Evolutionary conservation across 2,888 invertebrate species (phyloP).

Genomic region (Agrotis clavis): DNA sequence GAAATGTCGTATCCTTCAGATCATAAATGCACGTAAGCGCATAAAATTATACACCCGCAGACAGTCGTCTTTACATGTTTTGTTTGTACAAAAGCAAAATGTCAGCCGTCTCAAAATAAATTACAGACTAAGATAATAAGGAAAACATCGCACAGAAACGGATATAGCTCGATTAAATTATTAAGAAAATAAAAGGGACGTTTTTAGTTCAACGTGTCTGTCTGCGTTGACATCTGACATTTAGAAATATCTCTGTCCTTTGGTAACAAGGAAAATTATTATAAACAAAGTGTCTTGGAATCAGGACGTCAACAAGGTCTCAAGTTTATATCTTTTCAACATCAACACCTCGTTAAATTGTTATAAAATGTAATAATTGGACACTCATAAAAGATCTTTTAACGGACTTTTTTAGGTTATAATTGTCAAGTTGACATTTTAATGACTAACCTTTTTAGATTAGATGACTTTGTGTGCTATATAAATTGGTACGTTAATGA

Average conservation of each 20-base stretch:
- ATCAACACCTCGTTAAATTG: conserved; percentile 48
- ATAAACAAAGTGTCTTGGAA: conserved; percentile 48
- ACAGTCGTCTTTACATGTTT: conserved; percentile 33
- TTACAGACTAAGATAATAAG: conserved; percentile 44
- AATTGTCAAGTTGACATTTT: conserved; percentile 1
- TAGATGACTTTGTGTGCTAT: not conserved
- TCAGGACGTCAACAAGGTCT: conserved; percentile 38
- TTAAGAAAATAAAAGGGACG: conserved; percentile 49
- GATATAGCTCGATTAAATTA: conserved; percentile 51
- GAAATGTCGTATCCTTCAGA: conserved; percentile 27
- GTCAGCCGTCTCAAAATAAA: conserved; percentile 45
- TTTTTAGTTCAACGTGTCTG: conserved; percentile 28
- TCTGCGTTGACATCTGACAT: conserved; percentile 45
- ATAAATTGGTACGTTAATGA: not conserved
- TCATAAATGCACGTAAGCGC: conserved; percentile 43
- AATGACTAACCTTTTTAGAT: not conserved
- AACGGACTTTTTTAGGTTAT: not conserved
- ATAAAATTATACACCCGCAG: conserved; percentile 66
- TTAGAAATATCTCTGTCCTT: conserved; percentile 35
- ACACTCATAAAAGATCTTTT: not conserved
- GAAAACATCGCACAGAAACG: conserved; percentile 50
- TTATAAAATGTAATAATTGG: conserved; percentile 36
- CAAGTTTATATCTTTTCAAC: conserved; percentile 42
- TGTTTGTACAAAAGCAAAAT: conserved; percentile 51
- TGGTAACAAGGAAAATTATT: conserved; percentile 36